Conservation (phyloP, 2,797 vertebrate species). For the Poeciliopsis infans region DNA sequence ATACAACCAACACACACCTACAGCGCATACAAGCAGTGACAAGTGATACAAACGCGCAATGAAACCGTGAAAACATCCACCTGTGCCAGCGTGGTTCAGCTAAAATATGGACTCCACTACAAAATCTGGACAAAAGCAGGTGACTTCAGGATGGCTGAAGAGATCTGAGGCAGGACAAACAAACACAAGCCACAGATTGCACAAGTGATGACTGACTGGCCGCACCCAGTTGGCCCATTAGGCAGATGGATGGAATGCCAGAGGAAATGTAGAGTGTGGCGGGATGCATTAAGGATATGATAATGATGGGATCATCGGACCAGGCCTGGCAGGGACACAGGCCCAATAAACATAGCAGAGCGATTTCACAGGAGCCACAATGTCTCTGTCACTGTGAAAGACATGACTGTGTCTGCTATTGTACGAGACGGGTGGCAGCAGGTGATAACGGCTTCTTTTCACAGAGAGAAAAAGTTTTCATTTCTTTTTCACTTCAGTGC, state of each 20-base stretch:
- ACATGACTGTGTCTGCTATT: conserved; percentile 5
- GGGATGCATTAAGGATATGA: conserved; percentile 76
- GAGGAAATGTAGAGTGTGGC: conserved; percentile 72
- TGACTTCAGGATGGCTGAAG: conserved; percentile 9
- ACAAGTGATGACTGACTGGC: conserved; percentile 58
- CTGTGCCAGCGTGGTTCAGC: neutral
- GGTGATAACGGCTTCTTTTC: neutral
- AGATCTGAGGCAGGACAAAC: conserved; percentile 6
- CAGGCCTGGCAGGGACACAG: conserved; percentile 30
- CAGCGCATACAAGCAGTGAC: neutral
- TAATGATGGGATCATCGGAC: conserved; percentile 67
- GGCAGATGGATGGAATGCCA: conserved; percentile 67
- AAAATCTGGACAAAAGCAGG: conserved; percentile 6
- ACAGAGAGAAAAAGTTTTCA: neutral
- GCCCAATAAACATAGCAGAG: conserved; percentile 29
- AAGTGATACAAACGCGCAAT: conserved; percentile 14
- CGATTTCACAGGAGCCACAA: conserved; percentile 42
- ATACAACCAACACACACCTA: conserved; percentile 6
- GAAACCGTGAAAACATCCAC: conserved; percentile 5
- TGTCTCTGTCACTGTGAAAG: conserved; percentile 25
- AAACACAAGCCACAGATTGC: conserved; percentile 21
- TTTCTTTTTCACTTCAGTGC: neutral
- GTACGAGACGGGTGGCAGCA: conserved; percentile 1
- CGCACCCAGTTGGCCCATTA: conserved; percentile 74
- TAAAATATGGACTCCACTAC: neutral